Evolutionary conservation across 2,113 vertebrate species (phyloP), one percentile per base, ranked within the genome.

Genomic region (Colius striatus): DNA sequence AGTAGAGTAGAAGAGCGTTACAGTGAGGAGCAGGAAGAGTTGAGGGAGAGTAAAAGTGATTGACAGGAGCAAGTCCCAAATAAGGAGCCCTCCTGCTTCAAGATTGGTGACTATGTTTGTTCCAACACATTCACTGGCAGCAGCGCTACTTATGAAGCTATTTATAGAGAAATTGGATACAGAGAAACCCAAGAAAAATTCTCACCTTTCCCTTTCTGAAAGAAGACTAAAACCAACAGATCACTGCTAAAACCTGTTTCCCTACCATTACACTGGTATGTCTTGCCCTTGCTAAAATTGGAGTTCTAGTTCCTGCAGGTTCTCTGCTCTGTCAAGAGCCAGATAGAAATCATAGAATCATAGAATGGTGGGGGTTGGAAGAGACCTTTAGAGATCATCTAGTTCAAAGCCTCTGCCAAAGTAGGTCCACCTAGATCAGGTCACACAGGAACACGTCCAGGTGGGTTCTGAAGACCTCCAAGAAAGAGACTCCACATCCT

Each of bases 131-230:
- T 82, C 74, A 62, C 13, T 94, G 93, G 78, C 93, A 91, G 91
- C 87, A 92, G 54, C 11, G 63, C 71, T 70, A 48, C 90, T 94
- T 80, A 92, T 80, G 74, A 70, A 72, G 77, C 94, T 97, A 95
- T 97, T 96, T 97, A 92, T 95, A 96, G 96, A 73, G 87, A 76
- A 87, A 95, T 57, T 36, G 50, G 95, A 76, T 91, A 92, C 71
- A 4, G 54, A 91, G 78, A 96, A 95, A 94, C 27, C 6, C 38
- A 58, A 62, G 36, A 94, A 89, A 94, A 95, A 92, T 47, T 87
- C 82, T 87, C 89, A 91, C 67, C 62, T 68, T 91, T 77, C 65
- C 48, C 16, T 63, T 87, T 76, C 54, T 68, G 58, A 89, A 89
- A 79, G 73, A 73, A 70, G 47, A 38, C 20, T 77, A 84, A 92